These are phyloP conservation scores for Phalera bucephala DNA, from an alignment of 2,888 invertebrate genomes.

Conservation along the genomic window DNA sequence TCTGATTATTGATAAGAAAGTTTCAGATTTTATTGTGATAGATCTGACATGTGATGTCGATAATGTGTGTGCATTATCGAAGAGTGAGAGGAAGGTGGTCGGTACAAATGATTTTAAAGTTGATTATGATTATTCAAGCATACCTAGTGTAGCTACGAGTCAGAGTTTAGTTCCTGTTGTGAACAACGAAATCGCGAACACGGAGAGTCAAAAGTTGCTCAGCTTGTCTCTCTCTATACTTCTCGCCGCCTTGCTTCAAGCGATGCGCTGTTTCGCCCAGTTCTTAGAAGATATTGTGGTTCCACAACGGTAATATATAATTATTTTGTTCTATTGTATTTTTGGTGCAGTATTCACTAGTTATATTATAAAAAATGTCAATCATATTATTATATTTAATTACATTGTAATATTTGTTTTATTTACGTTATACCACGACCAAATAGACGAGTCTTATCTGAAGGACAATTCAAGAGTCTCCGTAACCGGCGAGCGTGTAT, in stretches of 20 bases:
- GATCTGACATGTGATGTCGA: conserved; percentile 70
- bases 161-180: conserved; percentile 72
- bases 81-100: conserved; percentile 36
- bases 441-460: too few species aligned
- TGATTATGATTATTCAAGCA: conserved; percentile 64
- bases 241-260: conserved; percentile 84
- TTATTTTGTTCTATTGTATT: conserved; percentile 60
- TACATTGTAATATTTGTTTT: conserved; percentile 58
- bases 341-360: conserved; percentile 69
- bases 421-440: conserved; percentile 28
- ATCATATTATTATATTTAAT: conserved; percentile 62
- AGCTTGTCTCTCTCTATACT: conserved; percentile 84
- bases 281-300: conserved; percentile 83
- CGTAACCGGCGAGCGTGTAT: too few species aligned
- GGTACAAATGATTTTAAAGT: conserved; percentile 56
- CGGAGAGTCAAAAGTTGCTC: conserved; percentile 78
- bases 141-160: conserved; percentile 56
- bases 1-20: conserved; percentile 34
- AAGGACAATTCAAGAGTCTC: too few species aligned
- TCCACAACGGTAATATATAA: conserved; percentile 65
- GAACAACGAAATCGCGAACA: conserved; percentile 69
- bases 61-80: conserved; percentile 43
- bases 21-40: conserved; percentile 71
- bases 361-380: conserved; percentile 51
- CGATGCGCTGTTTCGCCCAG: conserved; percentile 84